These are phyloP conservation scores for Selene dorsalis DNA, from an alignment of 2,797 vertebrate species.

Conservation along the genomic window DNA sequence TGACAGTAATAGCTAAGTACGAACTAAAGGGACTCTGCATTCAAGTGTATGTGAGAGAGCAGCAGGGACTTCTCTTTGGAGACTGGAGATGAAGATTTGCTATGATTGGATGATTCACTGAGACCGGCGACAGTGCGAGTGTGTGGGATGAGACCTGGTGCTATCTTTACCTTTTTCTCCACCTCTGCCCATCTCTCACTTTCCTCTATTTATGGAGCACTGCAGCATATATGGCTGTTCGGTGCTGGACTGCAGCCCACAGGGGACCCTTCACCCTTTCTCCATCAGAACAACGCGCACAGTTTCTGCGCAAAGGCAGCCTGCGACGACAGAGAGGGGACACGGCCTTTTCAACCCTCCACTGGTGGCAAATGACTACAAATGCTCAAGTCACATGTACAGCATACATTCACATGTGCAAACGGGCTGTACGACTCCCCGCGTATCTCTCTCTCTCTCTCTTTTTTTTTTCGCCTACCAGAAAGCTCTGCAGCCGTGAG, in stretches of 20 bases:
- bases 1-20: constrained; percentile 42
- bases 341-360: constrained; percentile 32
- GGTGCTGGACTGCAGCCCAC: constrained; percentile 70
- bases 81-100: constrained; percentile 48
- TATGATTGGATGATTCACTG: constrained; percentile 77
- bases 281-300: constrained; percentile 74
- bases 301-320: constrained; percentile 67
- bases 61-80: constrained; percentile 46
- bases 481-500: constrained; percentile 76
- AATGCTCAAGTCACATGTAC: constrained; percentile 43
- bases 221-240: constrained; percentile 74
- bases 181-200: constrained; percentile 62
- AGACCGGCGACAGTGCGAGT: constrained; percentile 71
- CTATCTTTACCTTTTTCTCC: constrained; percentile 78
- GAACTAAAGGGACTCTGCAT: constrained; percentile 42
- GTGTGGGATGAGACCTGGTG: constrained; percentile 76
- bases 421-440: constrained; percentile 25
- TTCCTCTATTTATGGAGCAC: constrained; percentile 81
- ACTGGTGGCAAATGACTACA: constrained; percentile 67
- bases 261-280: constrained; percentile 70
- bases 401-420: constrained; percentile 40
- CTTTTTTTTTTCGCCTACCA: constrained; percentile 41
- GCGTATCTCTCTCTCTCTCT: constrained; percentile 60
- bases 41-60: constrained; percentile 29
- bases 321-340: constrained; percentile 18